Percentiles rank a stretch among this genome's conserved stretches.
These are phyloP conservation scores for Nomia melanderi DNA, from an alignment of 1,140 invertebrate species.

Conservation along the genomic window DNA sequence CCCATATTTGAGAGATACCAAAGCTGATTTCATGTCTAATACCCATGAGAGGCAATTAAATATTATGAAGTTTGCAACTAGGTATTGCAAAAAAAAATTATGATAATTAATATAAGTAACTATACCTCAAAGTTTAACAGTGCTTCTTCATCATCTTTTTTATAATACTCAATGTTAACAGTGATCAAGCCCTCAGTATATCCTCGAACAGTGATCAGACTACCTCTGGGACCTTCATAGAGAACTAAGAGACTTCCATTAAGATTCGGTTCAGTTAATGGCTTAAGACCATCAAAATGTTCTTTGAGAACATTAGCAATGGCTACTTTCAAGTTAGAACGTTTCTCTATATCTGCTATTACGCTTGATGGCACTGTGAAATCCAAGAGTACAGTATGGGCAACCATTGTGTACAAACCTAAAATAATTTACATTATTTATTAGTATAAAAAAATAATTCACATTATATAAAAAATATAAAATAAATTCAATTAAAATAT, in stretches of 20 bases:
- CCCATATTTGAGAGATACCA: conserved; percentile 46
- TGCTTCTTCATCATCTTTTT: conserved; percentile 86
- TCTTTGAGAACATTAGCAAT: conserved; percentile 86
- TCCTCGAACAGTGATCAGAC: conserved; percentile 86
- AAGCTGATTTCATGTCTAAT: conserved; percentile 33
- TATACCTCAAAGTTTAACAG: conserved; percentile 88
- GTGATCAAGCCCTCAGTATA: conserved; percentile 88
- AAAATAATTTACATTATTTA: conserved; percentile 13
- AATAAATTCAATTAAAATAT: background rate
- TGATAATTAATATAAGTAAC: conserved; percentile 13
- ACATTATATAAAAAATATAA: background rate
- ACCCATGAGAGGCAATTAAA: conserved; percentile 45
- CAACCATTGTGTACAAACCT: conserved; percentile 83
- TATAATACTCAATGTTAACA: conserved; percentile 91
- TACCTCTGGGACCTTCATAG: conserved; percentile 85
- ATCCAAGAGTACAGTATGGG: conserved; percentile 90
- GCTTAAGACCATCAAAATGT: conserved; percentile 86
- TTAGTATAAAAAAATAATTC: background rate
- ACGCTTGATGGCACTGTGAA: conserved; percentile 87
- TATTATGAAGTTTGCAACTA: conserved; percentile 45
- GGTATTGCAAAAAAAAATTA: conserved; percentile 38
- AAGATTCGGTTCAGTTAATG: conserved; percentile 83
- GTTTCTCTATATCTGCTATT: conserved; percentile 84
- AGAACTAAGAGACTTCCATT: conserved; percentile 86
- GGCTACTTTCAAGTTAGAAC: conserved; percentile 84